phyloP scores from a whole-genome alignment of 2,888 invertebrate genomes.

The Plusia festucae region DNA sequence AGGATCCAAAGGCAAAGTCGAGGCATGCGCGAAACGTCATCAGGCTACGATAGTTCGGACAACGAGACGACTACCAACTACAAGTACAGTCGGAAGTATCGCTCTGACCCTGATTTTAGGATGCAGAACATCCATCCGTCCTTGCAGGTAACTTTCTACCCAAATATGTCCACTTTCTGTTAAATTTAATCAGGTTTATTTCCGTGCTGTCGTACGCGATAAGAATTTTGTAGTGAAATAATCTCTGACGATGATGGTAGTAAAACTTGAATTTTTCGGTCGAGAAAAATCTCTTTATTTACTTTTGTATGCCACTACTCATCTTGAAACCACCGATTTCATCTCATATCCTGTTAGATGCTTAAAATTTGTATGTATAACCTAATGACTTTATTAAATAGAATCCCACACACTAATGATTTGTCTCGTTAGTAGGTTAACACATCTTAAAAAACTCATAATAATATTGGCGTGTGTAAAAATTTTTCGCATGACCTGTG shows the following conservation, averaged over 20 bases:
- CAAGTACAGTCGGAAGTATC: conserved; percentile 92
- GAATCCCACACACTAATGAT: not conserved
- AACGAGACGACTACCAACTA: conserved; percentile 92
- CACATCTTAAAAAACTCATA: not conserved
- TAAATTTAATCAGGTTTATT: not conserved
- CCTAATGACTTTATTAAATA: not conserved
- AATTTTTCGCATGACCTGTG: conserved; percentile 1
- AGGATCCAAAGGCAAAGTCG: conserved; percentile 90
- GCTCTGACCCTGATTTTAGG: conserved; percentile 96
- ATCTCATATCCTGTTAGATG: too few relatives aligned
- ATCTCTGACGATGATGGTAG: not conserved
- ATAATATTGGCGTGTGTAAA: not conserved
- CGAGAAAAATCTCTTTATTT: too few relatives aligned
- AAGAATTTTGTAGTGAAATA: not conserved
- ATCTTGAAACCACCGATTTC: not conserved
- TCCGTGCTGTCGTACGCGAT: not conserved
- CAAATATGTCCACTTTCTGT: conserved; percentile 17
- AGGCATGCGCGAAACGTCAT: conserved; percentile 95
- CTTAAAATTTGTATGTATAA: not conserved
- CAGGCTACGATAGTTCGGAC: conserved; percentile 97
- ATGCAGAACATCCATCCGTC: conserved; percentile 90
- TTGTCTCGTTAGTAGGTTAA: not conserved
- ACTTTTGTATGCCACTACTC: too few relatives aligned
- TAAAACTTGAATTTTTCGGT: too few relatives aligned
- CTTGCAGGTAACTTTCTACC: conserved; percentile 80